phyloP scores from a whole-genome alignment of 2,797 vertebrate species.

The Enteromius trimaculatus region DNA sequence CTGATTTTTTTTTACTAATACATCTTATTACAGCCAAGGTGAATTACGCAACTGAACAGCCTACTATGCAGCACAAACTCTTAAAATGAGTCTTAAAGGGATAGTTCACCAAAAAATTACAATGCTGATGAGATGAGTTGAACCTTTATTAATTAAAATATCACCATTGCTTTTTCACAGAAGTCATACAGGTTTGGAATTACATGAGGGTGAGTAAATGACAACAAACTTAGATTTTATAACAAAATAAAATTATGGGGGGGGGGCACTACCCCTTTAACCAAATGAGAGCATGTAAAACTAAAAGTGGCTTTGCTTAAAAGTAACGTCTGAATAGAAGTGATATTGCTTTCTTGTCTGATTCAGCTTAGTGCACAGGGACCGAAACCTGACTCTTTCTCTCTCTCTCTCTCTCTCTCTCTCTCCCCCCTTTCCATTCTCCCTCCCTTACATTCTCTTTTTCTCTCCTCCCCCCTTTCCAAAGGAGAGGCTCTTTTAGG shows the following conservation, averaged over 20 bases:
- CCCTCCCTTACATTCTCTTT: slow-evolving; percentile 1
- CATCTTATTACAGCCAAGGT: slow-evolving; percentile 41
- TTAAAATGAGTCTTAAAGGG: neutral
- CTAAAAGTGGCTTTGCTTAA: slow-evolving; percentile 11
- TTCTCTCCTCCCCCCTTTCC: slow-evolving; percentile 22
- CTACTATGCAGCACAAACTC: neutral
- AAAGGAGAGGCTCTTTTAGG: slow-evolving; percentile 35
- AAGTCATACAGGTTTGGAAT: neutral
- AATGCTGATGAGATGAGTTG: neutral
- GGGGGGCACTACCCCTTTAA: neutral
- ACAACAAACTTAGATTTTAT: neutral
- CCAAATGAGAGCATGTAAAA: slow-evolving; percentile 1
- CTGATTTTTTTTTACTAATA: slow-evolving; percentile 38
- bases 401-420: neutral
- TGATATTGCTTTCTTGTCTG: slow-evolving; percentile 33
- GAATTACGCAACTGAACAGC: slow-evolving; percentile 31
- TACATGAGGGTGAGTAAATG: neutral
- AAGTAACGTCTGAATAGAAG: slow-evolving; percentile 12
- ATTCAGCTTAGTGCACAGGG: slow-evolving; percentile 38
- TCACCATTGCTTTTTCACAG: neutral
- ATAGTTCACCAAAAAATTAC: neutral
- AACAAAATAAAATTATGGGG: neutral
- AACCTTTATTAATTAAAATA: neutral
- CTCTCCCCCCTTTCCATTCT: slow-evolving; percentile 20
- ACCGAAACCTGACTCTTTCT: slow-evolving; percentile 51